Percentiles rank a stretch among this genome's conserved stretches.
phyloP scores from a whole-genome alignment of 2,113 vertebrate species.

The Machaerirhynchus nigripectus region DNA sequence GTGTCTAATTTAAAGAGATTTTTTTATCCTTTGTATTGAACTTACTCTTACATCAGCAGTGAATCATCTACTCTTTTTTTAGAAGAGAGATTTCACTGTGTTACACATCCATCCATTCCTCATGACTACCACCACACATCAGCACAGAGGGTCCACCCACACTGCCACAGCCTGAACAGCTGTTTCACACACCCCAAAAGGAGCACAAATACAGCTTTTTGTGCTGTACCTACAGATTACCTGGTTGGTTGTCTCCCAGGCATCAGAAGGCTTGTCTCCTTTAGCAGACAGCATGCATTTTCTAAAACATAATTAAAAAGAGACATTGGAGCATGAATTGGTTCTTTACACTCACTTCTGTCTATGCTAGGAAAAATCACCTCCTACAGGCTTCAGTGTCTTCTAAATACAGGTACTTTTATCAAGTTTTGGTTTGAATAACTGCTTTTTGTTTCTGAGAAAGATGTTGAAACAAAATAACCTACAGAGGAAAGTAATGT shows the following conservation, averaged over 20 bases:
- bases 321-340: not conserved
- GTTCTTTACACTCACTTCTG: not conserved
- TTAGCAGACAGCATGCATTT: constrained; percentile 70
- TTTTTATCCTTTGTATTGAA: not conserved
- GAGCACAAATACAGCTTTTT: not conserved
- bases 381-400: not conserved
- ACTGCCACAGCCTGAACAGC: not conserved
- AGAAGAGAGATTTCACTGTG: not conserved
- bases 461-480: not conserved
- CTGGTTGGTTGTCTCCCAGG: constrained; percentile 74
- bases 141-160: not conserved
- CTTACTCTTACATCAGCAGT: not conserved
- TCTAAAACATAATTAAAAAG: constrained; percentile 50
- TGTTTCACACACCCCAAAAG: not conserved
- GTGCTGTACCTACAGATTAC: constrained; percentile 42
- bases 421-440: not conserved
- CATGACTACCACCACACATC: not conserved
- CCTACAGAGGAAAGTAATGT: not conserved
- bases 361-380: not conserved
- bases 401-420: not conserved
- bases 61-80: not conserved
- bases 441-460: not conserved
- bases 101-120: not conserved
- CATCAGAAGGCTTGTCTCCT: constrained; percentile 56
- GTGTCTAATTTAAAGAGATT: not conserved